A percentile compares a stretch with the other conserved stretches of the same genome.
Evolutionary conservation across 2,888 invertebrate genomes (phyloP).

Genomic region (Brachylomia viminalis): DNA sequence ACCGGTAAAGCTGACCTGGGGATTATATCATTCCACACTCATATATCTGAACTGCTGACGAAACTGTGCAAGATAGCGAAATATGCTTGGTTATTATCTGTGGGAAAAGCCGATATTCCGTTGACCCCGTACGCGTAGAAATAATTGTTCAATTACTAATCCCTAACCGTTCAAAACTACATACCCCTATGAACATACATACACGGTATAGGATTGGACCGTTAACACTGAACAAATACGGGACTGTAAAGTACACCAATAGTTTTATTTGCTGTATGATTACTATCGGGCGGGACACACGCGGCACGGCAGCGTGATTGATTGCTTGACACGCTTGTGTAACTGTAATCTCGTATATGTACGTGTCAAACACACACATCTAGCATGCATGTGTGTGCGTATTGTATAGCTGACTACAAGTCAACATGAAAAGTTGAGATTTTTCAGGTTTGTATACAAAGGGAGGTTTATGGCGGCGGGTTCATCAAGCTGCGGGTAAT

Average conservation of each 20-base stretch:
- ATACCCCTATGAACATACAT: slow-evolving; percentile 30
- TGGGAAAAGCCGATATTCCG: slow-evolving; percentile 7
- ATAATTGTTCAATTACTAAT: slow-evolving; percentile 14
- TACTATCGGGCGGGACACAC: slow-evolving; percentile 53
- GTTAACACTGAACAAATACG: slow-evolving; percentile 54
- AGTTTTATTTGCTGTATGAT: slow-evolving; percentile 60
- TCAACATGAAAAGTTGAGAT: slow-evolving; percentile 14
- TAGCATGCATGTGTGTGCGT: neutral
- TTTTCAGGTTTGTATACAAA: slow-evolving; percentile 27
- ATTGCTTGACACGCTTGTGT: slow-evolving; percentile 62
- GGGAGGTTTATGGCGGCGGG: neutral
- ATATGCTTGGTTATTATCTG: slow-evolving; percentile 23
- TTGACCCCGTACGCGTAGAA: slow-evolving; percentile 13
- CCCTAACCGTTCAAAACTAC: slow-evolving; percentile 28
- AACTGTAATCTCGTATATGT: slow-evolving; percentile 52
- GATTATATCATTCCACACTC: slow-evolving; percentile 13
- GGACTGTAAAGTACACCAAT: slow-evolving; percentile 50
- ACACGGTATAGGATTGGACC: slow-evolving; percentile 28
- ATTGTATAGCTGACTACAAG: slow-evolving; percentile 23
- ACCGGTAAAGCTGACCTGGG: slow-evolving; percentile 15
- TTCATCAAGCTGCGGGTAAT: slow-evolving; percentile 1
- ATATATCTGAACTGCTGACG: slow-evolving; percentile 26
- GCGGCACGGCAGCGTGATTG: slow-evolving; percentile 57
- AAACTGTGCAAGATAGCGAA: slow-evolving; percentile 11
- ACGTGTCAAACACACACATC: slow-evolving; percentile 27